Conservation (phyloP, 2,113 vertebrate genomes). For the Cavia porcellus region DNA sequence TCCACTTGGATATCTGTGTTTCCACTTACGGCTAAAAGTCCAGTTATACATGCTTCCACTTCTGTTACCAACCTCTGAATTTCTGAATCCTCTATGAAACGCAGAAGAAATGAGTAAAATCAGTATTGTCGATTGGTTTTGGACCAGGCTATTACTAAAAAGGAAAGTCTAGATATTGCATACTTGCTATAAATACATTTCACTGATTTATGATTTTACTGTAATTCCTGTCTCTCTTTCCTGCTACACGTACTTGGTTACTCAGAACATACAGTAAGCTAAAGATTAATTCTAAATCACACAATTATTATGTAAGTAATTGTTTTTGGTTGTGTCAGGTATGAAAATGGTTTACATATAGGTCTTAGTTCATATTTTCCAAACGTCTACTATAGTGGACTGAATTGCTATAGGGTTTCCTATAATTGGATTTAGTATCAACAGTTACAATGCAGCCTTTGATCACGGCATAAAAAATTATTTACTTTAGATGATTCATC, state of each 20-base stretch:
- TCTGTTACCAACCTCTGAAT: slow-evolving; percentile 90
- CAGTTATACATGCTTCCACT: slow-evolving; percentile 88
- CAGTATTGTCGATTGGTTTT: slow-evolving; percentile 36
- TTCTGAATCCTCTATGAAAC: slow-evolving; percentile 87
- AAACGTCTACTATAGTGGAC: neutral
- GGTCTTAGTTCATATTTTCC: neutral
- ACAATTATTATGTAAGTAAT: neutral
- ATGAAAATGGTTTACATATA: slow-evolving; percentile 1
- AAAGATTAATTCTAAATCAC: slow-evolving; percentile 49
- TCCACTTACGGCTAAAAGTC: slow-evolving; percentile 86
- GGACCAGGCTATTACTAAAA: slow-evolving; percentile 34
- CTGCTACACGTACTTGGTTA: slow-evolving; percentile 13
- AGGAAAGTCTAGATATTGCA: slow-evolving; percentile 12
- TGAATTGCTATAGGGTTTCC: neutral
- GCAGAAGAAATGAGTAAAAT: slow-evolving; percentile 53
- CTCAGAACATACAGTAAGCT: slow-evolving; percentile 40
- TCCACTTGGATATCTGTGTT: slow-evolving; percentile 87
- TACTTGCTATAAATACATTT: slow-evolving; percentile 34
- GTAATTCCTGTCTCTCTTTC: slow-evolving; percentile 58
- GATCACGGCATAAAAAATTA: slow-evolving; percentile 35
- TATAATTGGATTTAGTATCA: slow-evolving; percentile 3
- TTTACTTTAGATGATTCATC: slow-evolving; percentile 51
- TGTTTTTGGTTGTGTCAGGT: slow-evolving; percentile 5
- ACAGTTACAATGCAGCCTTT: slow-evolving; percentile 31
- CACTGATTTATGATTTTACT: slow-evolving; percentile 49